Percentiles rank a stretch among this genome's conserved stretches.
Conservation (phyloP, 2,888 invertebrate species). For the Leptura quadrifasciata region DNA sequence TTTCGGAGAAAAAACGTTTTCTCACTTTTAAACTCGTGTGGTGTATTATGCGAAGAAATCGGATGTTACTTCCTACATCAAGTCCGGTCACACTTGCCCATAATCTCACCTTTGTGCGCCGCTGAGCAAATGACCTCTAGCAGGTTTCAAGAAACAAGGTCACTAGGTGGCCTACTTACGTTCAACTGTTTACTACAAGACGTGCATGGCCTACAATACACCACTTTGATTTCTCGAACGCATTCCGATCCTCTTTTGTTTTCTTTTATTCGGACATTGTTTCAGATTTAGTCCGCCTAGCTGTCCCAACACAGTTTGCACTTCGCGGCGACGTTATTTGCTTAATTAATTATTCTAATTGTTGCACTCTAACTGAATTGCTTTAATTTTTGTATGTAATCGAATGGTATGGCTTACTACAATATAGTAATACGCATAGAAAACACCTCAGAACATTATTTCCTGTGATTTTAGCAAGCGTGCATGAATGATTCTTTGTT, state of each 20-base stretch:
- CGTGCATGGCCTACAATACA: conserved; percentile 46
- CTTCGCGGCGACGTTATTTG: background rate
- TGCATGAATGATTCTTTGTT: conserved; percentile 24
- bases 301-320: background rate
- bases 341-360: background rate
- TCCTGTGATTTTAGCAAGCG: conserved; percentile 3
- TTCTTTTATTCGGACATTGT: conserved; percentile 24
- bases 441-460: conserved; percentile 42
- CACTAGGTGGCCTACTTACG: conserved; percentile 72
- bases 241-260: conserved; percentile 40
- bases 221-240: conserved; percentile 43
- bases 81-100: background rate
- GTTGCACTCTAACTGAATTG: conserved; percentile 6
- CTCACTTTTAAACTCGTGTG: background rate
- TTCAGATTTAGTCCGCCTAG: background rate
- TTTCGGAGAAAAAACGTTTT: conserved; percentile 12
- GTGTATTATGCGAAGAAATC: background rate
- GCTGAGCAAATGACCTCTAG: conserved; percentile 53
- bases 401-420: conserved; percentile 23
- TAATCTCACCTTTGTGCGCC: conserved; percentile 28
- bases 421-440: conserved; percentile 6
- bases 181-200: conserved; percentile 48
- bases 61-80: background rate
- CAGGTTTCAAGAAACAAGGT: conserved; percentile 69
- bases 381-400: background rate